Percentiles rank a stretch among this genome's conserved stretches.
Conservation (phyloP, 2,797 vertebrate genomes). For the Merluccius polli region DNA sequence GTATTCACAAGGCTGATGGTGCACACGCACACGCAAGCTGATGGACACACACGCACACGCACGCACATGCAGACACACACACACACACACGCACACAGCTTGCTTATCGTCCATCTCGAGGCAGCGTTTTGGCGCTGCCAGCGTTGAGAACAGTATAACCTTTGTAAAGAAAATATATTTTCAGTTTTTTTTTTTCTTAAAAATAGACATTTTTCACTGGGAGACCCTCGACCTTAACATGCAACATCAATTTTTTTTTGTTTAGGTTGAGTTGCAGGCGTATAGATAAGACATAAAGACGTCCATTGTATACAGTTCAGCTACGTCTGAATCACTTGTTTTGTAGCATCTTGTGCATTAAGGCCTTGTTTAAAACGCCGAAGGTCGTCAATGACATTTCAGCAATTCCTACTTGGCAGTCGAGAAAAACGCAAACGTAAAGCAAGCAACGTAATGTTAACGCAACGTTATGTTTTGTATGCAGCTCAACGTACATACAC, state of each 20-base stretch:
- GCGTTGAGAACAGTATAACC: slow-evolving; percentile 45
- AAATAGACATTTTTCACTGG: slow-evolving; percentile 26
- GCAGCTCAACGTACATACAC: neutral
- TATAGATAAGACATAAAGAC: neutral
- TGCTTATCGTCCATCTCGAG: slow-evolving; percentile 48
- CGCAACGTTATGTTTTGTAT: too few species aligned
- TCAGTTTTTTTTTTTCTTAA: slow-evolving; percentile 16
- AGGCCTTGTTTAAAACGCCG: neutral
- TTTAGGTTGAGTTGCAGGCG: neutral
- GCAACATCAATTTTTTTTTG: slow-evolving; percentile 13
- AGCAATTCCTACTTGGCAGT: neutral
- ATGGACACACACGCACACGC: neutral
- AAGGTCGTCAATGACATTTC: neutral
- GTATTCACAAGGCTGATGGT: neutral
- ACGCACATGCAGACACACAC: neutral
- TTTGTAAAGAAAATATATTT: slow-evolving; percentile 46
- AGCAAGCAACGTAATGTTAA: neutral
- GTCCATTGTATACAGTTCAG: neutral
- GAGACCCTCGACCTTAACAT: slow-evolving; percentile 22
- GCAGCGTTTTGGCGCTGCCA: slow-evolving; percentile 24
- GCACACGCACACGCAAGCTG: neutral
- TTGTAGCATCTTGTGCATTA: neutral
- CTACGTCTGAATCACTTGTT: neutral
- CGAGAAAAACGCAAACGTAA: too few species aligned
- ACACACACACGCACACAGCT: slow-evolving; percentile 10